These are phyloP conservation scores for Arge pagana DNA, from an alignment of 2,888 invertebrate genomes.

Conservation along the genomic window DNA sequence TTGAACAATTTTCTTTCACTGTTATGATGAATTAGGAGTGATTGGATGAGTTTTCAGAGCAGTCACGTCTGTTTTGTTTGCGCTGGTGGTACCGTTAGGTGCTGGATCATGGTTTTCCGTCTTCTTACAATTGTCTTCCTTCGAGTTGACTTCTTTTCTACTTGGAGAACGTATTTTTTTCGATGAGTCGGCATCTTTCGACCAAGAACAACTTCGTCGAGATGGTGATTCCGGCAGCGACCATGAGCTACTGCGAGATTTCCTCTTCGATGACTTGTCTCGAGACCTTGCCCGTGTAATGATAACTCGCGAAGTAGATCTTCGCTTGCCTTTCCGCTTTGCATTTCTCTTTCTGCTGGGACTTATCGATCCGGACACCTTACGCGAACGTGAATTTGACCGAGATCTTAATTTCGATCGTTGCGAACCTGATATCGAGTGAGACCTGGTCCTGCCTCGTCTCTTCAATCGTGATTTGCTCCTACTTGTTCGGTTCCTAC, in stretches of 20 bases:
- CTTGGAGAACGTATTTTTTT: neutral
- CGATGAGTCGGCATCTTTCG: conserved; percentile 47
- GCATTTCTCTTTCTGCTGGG: conserved; percentile 19
- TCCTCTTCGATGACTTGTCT: conserved; percentile 28
- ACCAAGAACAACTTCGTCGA: conserved; percentile 61
- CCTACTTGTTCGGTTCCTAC: neutral
- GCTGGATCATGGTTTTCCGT: conserved; percentile 17
- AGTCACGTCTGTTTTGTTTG: neutral
- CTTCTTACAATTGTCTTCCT: conserved; percentile 1
- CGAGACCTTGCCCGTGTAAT: conserved; percentile 48
- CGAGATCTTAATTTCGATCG: conserved; percentile 14
- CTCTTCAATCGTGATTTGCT: neutral
- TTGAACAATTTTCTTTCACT: too few species aligned
- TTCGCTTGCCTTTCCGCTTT: conserved; percentile 35
- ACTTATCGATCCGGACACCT: conserved; percentile 37
- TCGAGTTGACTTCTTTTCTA: conserved; percentile 16
- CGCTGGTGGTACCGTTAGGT: neutral
- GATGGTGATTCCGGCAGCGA: conserved; percentile 62
- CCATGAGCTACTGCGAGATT: conserved; percentile 65
- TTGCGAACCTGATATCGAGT: conserved; percentile 11
- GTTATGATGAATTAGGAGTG: conserved; percentile 11
- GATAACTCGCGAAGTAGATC: conserved; percentile 41
- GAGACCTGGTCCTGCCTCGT: conserved; percentile 2
- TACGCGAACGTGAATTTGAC: conserved; percentile 26
- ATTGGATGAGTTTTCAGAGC: conserved; percentile 12